These are phyloP conservation scores for Archips crataeganus DNA, from an alignment of 2,888 invertebrate species.

Conservation along the genomic window DNA sequence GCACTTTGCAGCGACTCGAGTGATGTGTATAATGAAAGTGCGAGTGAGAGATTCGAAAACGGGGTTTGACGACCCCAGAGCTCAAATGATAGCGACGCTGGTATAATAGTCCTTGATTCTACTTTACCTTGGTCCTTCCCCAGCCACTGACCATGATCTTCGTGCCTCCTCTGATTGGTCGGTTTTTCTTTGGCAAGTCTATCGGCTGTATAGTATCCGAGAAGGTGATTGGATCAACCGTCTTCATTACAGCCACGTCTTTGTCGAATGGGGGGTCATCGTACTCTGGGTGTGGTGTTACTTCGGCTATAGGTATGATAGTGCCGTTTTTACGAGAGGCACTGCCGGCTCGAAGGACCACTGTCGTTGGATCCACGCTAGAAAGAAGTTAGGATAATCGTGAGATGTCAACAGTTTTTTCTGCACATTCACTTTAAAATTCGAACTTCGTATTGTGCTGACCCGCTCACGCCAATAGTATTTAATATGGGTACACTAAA, in stretches of 20 bases:
- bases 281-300: constrained; percentile 71
- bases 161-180: constrained; percentile 56
- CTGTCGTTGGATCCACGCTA: constrained; percentile 71
- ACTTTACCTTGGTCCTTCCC: constrained; percentile 69
- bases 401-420: too few relatives aligned
- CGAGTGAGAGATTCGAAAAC: too few relatives aligned
- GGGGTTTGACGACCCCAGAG: too few relatives aligned
- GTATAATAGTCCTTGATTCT: not conserved
- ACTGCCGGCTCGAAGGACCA: constrained; percentile 80
- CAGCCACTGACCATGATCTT: constrained; percentile 72
- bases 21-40: too few relatives aligned
- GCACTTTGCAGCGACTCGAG: too few relatives aligned
- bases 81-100: too few relatives aligned
- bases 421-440: too few relatives aligned
- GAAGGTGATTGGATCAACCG: constrained; percentile 67
- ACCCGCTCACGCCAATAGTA: too few relatives aligned
- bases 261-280: constrained; percentile 73
- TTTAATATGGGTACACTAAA: too few relatives aligned
- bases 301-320: constrained; percentile 71
- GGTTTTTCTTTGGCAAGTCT: constrained; percentile 55
- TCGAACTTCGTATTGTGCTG: too few relatives aligned
- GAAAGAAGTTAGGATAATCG: constrained; percentile 32
- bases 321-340: constrained; percentile 73
- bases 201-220: constrained; percentile 66
- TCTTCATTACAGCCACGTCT: constrained; percentile 76